Evolutionary conservation across 2,113 vertebrate species (phyloP), one percentile per base, ranked within the genome.

Genomic region (Atrichornis clamosus): DNA sequence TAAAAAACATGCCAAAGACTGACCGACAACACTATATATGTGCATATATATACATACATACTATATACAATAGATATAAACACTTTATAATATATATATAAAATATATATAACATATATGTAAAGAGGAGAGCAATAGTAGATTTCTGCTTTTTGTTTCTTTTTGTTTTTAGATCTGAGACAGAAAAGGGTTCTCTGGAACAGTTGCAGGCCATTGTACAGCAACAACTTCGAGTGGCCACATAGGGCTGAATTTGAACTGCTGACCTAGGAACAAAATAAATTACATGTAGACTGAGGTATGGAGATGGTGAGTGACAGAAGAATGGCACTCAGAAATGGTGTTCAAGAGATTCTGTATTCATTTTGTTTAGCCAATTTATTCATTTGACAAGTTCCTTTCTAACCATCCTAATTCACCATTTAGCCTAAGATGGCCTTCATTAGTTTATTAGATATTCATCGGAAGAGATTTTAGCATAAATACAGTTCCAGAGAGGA

Each of bases 401-500:
- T 97, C 87, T 91, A 95, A 96, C 95, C 67, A 65, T 69, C 50
- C 77, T 96, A 96, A 97, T 96, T 95, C 84, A 90, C 79, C 89
- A 77, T 95, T 97, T 96, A 94, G 84, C 77, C 95, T 87, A 95
- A 76, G 89, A 89, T 87, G 88, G 94, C 86, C 86, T 94, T 95
- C 90, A 78, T 96, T 95, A 93, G 52, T 90, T 94, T 93, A 84
- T 97, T 88, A 97, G 94, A 93, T 96, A 97, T 96, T 94, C 64
- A 89, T 59, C 5, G 27, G 64, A 91, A 89, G 58, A 95, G 87
- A 94, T 94, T 95, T 97, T 89, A 93, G 76, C 93, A 95, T 90
- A 96, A 96, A 95, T 92, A 92, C 86, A 76, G 97, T 91, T 96
- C 95, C 93, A 96, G 72, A 91, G 95, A 95, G 95, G 87, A 85